Evolutionary conservation across 2,888 invertebrate species (phyloP), one percentile per base, ranked within the genome.

Genomic region (Megalurothrips usitatus): DNA sequence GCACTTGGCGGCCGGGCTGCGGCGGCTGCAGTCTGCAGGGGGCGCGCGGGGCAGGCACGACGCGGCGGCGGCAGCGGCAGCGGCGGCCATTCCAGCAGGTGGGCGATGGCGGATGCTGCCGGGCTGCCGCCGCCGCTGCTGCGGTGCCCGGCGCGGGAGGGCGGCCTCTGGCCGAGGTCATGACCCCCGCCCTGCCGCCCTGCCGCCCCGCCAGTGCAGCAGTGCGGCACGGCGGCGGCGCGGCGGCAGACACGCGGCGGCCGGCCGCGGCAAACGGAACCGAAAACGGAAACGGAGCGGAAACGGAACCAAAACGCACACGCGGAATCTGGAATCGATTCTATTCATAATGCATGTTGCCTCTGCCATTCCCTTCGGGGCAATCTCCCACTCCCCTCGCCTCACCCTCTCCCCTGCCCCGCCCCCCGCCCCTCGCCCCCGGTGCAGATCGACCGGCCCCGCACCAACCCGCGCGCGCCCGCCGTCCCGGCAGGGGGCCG

Each of bases 261-360:
- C 34, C 3, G 34, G 6, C 34, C 2, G 6, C 34, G 34, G 34
- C 3, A 43, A 43, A 43, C 34, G 34, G 34, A 43, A 43, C 34
- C 2, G 34, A 43, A 43, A 43, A 43, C 6, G 58, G 58, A 58
- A 58, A 19, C 58, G 58, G 58, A 58, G 19, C 58, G 58, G 58
- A 17, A 58, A 19, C 58, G 58, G 19, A 58, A 19, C 58, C 19
- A 19, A 58, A 58, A 19, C 58, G 58, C 19, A 43, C 19, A 58
- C 58, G 58, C 58, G 19, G 19, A 58, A 58, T 58, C 58, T 58
- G 58, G 58, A 58, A 58, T 58, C 58, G 58, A 58, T 58, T 58
- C 58, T 58, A 58, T 58, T 58, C 58, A 58, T 58, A 58, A 58
- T 58, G 58, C 14, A 58, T 58, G 58, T 58, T 58, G 58, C 58